Conservation (phyloP, 2,797 vertebrate species). For the Rousettus madagascariensis region DNA sequence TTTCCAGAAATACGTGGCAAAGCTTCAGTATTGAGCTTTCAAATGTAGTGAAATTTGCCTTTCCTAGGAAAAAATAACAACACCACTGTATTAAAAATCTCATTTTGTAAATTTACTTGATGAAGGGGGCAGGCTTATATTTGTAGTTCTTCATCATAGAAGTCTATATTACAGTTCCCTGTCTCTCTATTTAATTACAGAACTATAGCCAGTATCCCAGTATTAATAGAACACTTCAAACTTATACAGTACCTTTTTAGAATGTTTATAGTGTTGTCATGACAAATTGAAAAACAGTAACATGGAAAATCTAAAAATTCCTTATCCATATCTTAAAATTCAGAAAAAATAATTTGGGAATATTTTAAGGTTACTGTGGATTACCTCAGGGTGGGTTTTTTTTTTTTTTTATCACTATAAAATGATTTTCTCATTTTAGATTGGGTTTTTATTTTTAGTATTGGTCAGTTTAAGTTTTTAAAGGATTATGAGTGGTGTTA, state of each 20-base stretch:
- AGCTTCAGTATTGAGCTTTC: neutral
- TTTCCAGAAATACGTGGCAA: neutral
- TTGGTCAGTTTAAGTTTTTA: conserved; percentile 58
- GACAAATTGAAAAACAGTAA: neutral
- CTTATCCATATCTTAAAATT: conserved; percentile 44
- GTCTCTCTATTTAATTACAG: neutral
- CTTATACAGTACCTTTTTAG: neutral
- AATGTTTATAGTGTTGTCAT: neutral
- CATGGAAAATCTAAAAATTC: conserved; percentile 34
- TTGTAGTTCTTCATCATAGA: conserved; percentile 29
- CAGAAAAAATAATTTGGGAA: neutral
- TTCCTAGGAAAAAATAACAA: neutral
- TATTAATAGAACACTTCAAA: conserved; percentile 19
- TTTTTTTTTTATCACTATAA: conserved; percentile 57
- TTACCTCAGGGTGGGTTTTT: conserved; percentile 43
- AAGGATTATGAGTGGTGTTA: conserved; percentile 60
- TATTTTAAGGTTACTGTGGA: conserved; percentile 24
- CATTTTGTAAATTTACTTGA: conserved; percentile 27
- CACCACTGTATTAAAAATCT: neutral
- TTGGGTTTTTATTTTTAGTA: conserved; percentile 57
- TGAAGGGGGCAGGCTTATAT: neutral
- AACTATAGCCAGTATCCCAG: neutral
- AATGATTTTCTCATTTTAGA: conserved; percentile 54
- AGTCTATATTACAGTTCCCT: neutral
- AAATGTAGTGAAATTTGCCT: conserved; percentile 21